Conservation (phyloP, 2,113 vertebrate species). For the Hippocampus mohnikei region DNA sequence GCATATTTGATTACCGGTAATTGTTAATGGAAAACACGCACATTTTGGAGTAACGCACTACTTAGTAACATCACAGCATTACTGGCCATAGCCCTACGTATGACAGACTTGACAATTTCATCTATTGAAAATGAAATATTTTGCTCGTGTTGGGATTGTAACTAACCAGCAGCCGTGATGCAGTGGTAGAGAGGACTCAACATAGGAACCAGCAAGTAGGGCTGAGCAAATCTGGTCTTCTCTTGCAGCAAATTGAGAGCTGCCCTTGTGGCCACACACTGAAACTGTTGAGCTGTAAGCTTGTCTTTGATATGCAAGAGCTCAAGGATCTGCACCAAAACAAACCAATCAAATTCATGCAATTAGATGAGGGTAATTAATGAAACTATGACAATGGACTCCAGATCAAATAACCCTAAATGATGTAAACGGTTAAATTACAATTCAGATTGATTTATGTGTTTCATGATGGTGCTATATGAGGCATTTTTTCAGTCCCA, state of each 20-base stretch:
- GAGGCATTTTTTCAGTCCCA: background rate
- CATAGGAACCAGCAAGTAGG: constrained; percentile 78
- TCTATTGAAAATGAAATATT: no score
- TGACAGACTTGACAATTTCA: background rate
- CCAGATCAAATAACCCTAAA: background rate
- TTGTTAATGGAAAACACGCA: no score
- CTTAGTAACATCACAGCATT: background rate
- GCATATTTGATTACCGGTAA: no score
- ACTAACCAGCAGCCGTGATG: constrained; percentile 65
- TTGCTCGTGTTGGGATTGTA: background rate
- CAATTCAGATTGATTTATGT: background rate
- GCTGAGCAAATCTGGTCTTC: constrained; percentile 72
- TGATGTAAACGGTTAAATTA: background rate
- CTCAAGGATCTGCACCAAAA: constrained; percentile 77
- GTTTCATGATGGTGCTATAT: background rate
- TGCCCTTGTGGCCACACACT: constrained; percentile 82
- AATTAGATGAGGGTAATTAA: background rate
- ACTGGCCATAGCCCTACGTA: background rate
- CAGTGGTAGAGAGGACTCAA: constrained; percentile 76
- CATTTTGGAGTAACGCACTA: background rate
- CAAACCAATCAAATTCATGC: background rate
- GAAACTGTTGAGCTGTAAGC: constrained; percentile 78
- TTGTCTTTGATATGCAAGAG: constrained; percentile 86
- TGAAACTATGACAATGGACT: background rate
- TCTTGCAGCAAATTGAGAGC: constrained; percentile 76